Conservation (phyloP, 2,797 vertebrate genomes). For the Pipistrellus kuhlii region DNA sequence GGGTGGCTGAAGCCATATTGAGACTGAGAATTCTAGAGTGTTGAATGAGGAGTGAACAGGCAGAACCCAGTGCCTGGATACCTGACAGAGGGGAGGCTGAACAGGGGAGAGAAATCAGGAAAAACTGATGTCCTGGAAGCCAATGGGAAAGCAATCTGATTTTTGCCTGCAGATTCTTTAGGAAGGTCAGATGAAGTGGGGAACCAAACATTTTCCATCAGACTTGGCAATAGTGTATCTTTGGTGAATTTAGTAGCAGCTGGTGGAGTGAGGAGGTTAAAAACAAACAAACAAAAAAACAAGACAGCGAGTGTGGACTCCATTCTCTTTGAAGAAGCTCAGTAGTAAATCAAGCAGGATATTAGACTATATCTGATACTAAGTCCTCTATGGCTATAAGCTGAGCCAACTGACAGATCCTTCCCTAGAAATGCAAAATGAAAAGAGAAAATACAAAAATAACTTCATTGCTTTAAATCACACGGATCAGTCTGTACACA, state of each 20-base stretch:
- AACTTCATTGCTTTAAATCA: slow-evolving; percentile 63
- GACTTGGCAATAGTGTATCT: not conserved
- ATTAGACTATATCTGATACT: not conserved
- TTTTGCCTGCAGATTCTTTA: not conserved
- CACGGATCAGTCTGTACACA: slow-evolving; percentile 35
- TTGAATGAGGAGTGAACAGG: not conserved
- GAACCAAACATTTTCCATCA: not conserved
- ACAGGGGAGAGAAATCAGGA: not conserved
- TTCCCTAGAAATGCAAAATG: slow-evolving; percentile 17
- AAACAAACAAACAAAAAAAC: not conserved
- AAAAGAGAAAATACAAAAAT: slow-evolving; percentile 56
- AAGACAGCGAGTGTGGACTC: not conserved
- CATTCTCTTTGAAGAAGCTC: slow-evolving; percentile 1
- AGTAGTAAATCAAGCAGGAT: not conserved
- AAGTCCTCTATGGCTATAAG: slow-evolving; percentile 1
- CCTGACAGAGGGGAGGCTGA: not conserved
- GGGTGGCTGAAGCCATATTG: not conserved
- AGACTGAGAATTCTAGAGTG: not conserved
- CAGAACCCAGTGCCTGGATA: not conserved
- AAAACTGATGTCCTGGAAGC: not conserved
- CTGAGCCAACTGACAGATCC: slow-evolving; percentile 11
- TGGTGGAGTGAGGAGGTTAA: not conserved
- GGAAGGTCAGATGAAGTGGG: not conserved
- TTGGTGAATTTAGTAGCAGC: not conserved
- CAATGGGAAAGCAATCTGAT: not conserved